Conservation (phyloP, 1,140 invertebrate genomes). For the Drosophila pseudoobscura region DNA sequence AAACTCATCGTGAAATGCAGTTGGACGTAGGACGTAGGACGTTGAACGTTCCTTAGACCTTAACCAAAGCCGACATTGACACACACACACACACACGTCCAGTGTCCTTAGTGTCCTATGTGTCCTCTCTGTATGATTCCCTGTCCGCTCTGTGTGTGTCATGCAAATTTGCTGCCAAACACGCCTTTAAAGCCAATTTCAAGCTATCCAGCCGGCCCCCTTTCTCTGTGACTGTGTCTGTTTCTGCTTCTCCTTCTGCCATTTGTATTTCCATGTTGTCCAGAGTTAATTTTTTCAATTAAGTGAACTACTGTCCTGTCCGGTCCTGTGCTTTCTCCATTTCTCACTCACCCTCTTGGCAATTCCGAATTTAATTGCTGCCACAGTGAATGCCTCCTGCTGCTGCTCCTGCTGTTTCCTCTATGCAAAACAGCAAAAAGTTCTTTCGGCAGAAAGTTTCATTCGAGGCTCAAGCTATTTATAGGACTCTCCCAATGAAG, state of each 20-base stretch:
- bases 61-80: constrained; percentile 25
- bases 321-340: neutral
- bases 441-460: constrained; percentile 25
- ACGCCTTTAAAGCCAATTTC: constrained; percentile 72
- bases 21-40: constrained; percentile 4
- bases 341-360: constrained; percentile 19
- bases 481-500: constrained; percentile 29
- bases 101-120: constrained; percentile 11
- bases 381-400: constrained; percentile 4
- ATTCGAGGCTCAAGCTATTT: constrained; percentile 54
- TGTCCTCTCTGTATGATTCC: constrained; percentile 10
- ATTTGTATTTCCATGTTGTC: constrained; percentile 51
- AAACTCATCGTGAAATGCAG: constrained; percentile 61
- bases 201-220: constrained; percentile 28
- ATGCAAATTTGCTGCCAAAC: constrained; percentile 64
- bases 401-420: neutral
- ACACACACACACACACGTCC: neutral
- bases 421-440: constrained; percentile 33
- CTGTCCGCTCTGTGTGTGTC: constrained; percentile 16
- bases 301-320: constrained; percentile 50
- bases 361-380: constrained; percentile 53
- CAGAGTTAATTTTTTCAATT: constrained; percentile 76
- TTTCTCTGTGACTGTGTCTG: neutral
- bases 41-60: constrained; percentile 11
- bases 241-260: neutral